These are phyloP conservation scores for Daboia siamensis DNA, from an alignment of 2,113 vertebrate species.

Conservation along the genomic window DNA sequence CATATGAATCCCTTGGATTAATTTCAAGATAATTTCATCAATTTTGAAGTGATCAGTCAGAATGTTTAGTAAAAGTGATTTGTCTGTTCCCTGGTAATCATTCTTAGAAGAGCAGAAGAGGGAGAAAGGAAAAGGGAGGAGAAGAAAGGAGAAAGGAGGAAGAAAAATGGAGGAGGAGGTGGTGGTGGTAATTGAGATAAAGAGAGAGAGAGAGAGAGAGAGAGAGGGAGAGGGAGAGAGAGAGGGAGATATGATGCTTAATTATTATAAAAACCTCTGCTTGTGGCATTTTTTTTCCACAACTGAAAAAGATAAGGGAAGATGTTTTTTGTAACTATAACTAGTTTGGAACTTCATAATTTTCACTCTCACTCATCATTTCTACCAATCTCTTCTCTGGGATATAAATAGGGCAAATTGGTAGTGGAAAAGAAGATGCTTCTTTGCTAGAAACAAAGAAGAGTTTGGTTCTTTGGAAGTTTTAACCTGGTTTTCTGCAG, in stretches of 20 bases:
- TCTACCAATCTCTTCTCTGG: neutral
- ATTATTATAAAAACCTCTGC: neutral
- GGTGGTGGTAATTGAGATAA: neutral
- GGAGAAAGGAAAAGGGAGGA: neutral
- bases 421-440: neutral
- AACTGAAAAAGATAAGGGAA: neutral
- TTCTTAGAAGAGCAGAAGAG: neutral
- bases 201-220: neutral
- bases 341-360: neutral
- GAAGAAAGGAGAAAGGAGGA: neutral
- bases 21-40: neutral
- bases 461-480: neutral
- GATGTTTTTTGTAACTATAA: neutral
- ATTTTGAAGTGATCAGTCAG: neutral
- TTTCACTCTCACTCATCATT: neutral
- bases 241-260: neutral
- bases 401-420: neutral
- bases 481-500: neutral
- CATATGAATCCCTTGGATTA: neutral
- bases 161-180: neutral
- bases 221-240: too few species aligned
- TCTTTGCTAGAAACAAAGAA: neutral
- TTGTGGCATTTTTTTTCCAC: neutral
- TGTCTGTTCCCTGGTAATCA: neutral
- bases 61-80: neutral